A percentile compares a stretch with the other conserved stretches of the same genome.
These are phyloP conservation scores for Zaprionus tsacasi DNA, from an alignment of 1,140 invertebrate species.

Conservation along the genomic window DNA sequence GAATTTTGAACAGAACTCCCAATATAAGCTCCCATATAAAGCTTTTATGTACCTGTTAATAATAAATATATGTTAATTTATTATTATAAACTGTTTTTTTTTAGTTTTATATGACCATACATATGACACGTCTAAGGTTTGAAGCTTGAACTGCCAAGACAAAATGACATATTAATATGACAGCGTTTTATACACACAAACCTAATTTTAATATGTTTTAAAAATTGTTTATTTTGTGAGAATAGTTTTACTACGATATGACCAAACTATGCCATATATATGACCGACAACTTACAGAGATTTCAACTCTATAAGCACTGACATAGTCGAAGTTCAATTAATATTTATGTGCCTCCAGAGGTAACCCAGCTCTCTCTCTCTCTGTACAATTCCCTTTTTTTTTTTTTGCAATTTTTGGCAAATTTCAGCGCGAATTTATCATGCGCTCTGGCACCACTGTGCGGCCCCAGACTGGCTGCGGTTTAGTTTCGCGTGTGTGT, in stretches of 20 bases:
- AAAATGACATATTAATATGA: no score
- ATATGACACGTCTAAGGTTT: no score
- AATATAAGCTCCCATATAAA: no score
- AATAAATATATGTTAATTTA: no score
- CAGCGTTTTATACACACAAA: no score
- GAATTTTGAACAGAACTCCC: neutral
- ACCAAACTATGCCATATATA: neutral
- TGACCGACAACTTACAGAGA: neutral
- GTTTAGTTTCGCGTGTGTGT: conserved; percentile 50
- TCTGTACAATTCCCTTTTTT: neutral
- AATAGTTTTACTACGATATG: neutral
- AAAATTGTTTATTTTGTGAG: no score
- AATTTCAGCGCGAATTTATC: neutral
- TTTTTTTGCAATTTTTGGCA: neutral
- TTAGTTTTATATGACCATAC: no score
- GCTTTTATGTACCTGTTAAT: no score
- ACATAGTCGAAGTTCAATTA: neutral
- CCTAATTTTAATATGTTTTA: no score
- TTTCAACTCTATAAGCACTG: neutral
- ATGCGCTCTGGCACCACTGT: conserved; percentile 30
- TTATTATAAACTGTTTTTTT: no score
- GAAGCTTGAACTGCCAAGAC: no score
- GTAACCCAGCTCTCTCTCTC: neutral
- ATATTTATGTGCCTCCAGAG: neutral
- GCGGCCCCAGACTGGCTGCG: conserved; percentile 42